Evolutionary conservation across 2,113 vertebrate genomes (phyloP).

Genomic region (Ptilonorhynchus violaceus): DNA sequence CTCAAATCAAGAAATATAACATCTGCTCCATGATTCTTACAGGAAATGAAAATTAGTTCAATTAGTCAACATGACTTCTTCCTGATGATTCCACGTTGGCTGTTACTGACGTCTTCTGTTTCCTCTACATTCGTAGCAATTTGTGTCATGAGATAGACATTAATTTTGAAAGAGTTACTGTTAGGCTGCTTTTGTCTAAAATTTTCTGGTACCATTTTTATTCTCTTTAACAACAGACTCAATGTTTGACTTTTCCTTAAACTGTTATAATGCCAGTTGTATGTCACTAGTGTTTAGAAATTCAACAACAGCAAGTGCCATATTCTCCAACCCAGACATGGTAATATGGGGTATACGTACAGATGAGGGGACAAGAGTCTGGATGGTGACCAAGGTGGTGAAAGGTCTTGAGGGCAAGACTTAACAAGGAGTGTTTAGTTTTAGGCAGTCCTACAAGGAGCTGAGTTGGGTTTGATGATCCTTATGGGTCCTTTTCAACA

Average conservation of each 20-base stretch:
- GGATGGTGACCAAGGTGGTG: background rate
- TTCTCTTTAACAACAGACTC: background rate
- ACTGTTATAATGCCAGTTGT: background rate
- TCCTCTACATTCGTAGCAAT: background rate
- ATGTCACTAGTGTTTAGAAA: background rate
- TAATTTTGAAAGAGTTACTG: background rate
- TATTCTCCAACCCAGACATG: background rate
- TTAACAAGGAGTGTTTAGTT: background rate
- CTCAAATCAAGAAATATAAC: background rate
- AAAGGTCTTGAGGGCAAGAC: background rate
- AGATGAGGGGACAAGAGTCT: accelerated
- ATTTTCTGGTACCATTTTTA: background rate
- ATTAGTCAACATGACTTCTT: background rate
- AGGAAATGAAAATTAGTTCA: background rate
- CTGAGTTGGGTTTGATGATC: background rate
- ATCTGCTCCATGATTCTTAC: background rate
- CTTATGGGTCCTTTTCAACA: background rate
- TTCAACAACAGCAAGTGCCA: background rate
- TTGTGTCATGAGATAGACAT: background rate
- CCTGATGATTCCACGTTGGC: background rate
- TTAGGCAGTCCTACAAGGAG: background rate
- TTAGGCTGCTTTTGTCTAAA: background rate
- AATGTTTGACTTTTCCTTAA: background rate
- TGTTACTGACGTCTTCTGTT: background rate
- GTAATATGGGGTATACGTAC: background rate